A percentile compares a stretch with the other conserved stretches of the same genome.
Conservation (phyloP, 1,140 invertebrate genomes). For the Drosophila equinoxialis region DNA sequence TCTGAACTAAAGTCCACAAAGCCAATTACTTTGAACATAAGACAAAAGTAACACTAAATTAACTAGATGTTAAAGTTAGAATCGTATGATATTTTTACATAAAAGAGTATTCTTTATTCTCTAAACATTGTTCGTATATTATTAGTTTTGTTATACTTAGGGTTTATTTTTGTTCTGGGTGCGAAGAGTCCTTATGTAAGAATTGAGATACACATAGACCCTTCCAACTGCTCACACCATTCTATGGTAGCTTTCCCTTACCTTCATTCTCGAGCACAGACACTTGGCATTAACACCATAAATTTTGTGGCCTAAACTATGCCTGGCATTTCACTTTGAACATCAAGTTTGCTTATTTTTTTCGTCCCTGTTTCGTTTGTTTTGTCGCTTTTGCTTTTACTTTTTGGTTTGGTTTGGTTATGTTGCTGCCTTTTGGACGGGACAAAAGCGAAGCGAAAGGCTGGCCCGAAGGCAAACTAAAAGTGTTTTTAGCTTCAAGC, state of each 20-base stretch:
- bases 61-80: constrained; percentile 2
- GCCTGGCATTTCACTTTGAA: constrained; percentile 55
- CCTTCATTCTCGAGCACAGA: constrained; percentile 23
- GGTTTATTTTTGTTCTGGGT: constrained; percentile 57
- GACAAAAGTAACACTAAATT: neutral
- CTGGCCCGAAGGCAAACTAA: constrained; percentile 27
- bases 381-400: constrained; percentile 23
- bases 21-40: neutral
- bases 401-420: constrained; percentile 14
- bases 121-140: neutral
- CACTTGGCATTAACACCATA: constrained; percentile 77
- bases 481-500: constrained; percentile 59
- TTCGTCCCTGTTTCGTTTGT: neutral
- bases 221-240: neutral
- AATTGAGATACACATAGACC: constrained; percentile 54
- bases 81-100: constrained; percentile 12
- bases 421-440: constrained; percentile 24
- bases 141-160: constrained; percentile 23
- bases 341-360: neutral
- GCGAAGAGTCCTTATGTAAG: constrained; percentile 50
- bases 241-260: constrained; percentile 2
- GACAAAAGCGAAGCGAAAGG: constrained; percentile 14
- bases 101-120: neutral
- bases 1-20: neutral
- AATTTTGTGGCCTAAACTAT: constrained; percentile 72